Conservation (phyloP, 23 tunicate species). For the Halocynthia aurantium region DNA sequence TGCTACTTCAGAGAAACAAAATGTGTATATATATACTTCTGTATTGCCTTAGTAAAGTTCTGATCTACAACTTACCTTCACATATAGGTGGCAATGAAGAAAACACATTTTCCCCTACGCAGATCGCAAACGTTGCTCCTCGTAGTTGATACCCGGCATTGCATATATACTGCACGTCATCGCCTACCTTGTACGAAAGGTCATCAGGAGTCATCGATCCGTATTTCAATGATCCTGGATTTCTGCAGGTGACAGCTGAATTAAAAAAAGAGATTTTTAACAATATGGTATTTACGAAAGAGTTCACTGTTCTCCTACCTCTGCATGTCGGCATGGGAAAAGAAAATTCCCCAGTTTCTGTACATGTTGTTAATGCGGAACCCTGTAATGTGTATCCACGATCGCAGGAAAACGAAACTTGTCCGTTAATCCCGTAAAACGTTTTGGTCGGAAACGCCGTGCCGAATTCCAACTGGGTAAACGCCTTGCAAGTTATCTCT, state of each 20-base stretch:
- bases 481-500: slow-evolving; percentile 10
- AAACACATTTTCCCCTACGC: slow-evolving; percentile 14
- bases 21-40: too few species aligned
- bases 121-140: slow-evolving; percentile 23
- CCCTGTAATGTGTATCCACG: slow-evolving; percentile 29
- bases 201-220: slow-evolving; percentile 14
- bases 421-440: slow-evolving; percentile 17
- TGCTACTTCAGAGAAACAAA: too few species aligned
- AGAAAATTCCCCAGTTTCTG: slow-evolving; percentile 11
- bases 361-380: slow-evolving; percentile 1
- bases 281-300: background rate
- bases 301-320: background rate
- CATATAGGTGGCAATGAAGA: slow-evolving; percentile 23
- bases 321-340: slow-evolving; percentile 11
- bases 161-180: slow-evolving; percentile 18
- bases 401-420: slow-evolving; percentile 15
- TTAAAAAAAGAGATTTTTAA: background rate
- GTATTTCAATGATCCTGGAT: slow-evolving; percentile 15
- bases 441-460: slow-evolving; percentile 12
- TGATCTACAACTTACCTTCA: slow-evolving; percentile 8
- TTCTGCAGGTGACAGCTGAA: slow-evolving; percentile 19
- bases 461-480: slow-evolving; percentile 3
- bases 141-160: slow-evolving; percentile 18
- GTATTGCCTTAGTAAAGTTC: background rate
- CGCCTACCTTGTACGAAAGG: slow-evolving; percentile 11